Evolutionary conservation across 2,113 vertebrate genomes (phyloP).

Genomic region (Tretioscincus oriximinensis): DNA sequence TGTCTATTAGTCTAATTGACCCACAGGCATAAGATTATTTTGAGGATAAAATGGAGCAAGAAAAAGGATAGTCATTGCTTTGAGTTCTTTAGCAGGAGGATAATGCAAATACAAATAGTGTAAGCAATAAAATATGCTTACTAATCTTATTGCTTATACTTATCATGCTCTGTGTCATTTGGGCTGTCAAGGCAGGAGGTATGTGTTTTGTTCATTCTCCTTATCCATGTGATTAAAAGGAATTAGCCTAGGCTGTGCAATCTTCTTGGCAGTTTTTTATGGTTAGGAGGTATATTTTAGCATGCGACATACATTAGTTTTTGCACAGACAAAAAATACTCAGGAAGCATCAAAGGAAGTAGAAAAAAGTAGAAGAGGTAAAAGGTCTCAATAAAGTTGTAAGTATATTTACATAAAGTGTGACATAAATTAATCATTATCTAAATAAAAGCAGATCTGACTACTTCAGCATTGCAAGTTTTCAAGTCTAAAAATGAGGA

Average conservation of each 20-base stretch:
- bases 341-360: neutral
- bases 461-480: neutral
- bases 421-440: neutral
- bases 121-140: neutral
- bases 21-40: no score
- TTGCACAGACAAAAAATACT: neutral
- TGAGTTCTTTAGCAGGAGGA: no score
- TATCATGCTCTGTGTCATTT: neutral
- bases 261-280: neutral
- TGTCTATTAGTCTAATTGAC: no score
- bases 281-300: neutral
- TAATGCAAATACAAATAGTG: no score
- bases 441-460: neutral
- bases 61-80: no score
- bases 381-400: rapidly evolving
- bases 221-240: neutral
- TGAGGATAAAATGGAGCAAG: no score
- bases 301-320: neutral
- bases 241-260: neutral
- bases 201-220: neutral
- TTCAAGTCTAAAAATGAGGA: neutral
- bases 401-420: no score
- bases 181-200: neutral
- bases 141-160: neutral
- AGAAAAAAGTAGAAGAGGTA: neutral